Conservation (phyloP, 2,797 vertebrate genomes). For the Pygocentrus nattereri region DNA sequence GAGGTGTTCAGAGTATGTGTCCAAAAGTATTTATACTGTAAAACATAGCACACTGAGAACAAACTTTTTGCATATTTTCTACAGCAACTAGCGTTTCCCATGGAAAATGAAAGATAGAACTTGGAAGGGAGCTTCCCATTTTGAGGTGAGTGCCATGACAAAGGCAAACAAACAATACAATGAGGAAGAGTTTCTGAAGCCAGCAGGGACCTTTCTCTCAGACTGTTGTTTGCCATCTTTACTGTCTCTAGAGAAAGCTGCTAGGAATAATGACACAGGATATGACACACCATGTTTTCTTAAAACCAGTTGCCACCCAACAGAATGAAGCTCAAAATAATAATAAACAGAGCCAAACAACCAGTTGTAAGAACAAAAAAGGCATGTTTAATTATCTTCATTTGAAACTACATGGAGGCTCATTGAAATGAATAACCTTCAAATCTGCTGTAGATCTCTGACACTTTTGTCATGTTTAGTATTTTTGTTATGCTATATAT, state of each 20-base stretch:
- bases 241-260: not conserved
- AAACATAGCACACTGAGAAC: no score
- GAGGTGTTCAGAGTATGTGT: no score
- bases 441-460: no score
- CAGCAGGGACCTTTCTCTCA: conserved; percentile 6
- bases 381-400: not conserved
- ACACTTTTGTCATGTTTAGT: no score
- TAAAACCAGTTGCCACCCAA: not conserved
- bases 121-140: not conserved
- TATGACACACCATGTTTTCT: conserved; percentile 20
- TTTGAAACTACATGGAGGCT: not conserved
- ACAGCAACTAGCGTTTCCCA: not conserved
- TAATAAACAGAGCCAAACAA: not conserved
- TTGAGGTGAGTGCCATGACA: not conserved
- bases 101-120: not conserved
- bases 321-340: not conserved
- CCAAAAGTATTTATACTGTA: no score
- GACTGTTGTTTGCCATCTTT: not conserved
- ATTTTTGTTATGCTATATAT: no score
- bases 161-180: not conserved
- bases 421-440: not conserved
- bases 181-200: not conserved
- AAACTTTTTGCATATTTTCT: no score
- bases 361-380: not conserved
- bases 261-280: not conserved